These are phyloP conservation scores for Pteronura brasiliensis DNA, from an alignment of 2,113 vertebrate genomes.

Conservation along the genomic window DNA sequence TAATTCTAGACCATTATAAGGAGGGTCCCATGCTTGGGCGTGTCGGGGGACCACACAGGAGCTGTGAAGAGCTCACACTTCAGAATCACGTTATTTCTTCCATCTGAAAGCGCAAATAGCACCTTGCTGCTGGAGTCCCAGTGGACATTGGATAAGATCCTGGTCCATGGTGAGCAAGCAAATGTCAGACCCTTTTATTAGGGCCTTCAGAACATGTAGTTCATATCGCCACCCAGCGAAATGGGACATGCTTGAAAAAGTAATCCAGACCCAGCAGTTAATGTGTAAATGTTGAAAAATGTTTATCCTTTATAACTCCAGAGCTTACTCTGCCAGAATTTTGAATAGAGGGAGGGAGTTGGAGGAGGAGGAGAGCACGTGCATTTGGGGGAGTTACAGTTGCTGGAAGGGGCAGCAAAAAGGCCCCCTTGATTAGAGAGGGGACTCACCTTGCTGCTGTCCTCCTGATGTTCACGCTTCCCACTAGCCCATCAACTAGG, in stretches of 20 bases:
- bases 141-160: background rate
- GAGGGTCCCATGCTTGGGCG: accelerated
- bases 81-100: background rate
- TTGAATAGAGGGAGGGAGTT: background rate
- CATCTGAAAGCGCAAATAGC: background rate
- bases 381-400: background rate
- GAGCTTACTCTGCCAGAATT: background rate
- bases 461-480: background rate
- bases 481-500: background rate
- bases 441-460: accelerated
- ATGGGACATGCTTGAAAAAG: background rate
- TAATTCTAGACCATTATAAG: background rate
- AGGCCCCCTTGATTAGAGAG: background rate
- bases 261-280: background rate
- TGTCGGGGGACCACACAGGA: accelerated
- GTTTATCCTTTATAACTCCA: background rate
- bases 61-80: background rate
- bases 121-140: accelerated
- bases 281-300: background rate
- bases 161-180: accelerated
- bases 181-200: background rate
- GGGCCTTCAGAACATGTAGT: background rate
- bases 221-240: too few species aligned
- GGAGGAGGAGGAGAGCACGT: accelerated
- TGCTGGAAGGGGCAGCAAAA: background rate